Base-by-base conservation (phyloP, 2,797 vertebrate species). In the Periophthalmus magnuspinnatus region DNA sequence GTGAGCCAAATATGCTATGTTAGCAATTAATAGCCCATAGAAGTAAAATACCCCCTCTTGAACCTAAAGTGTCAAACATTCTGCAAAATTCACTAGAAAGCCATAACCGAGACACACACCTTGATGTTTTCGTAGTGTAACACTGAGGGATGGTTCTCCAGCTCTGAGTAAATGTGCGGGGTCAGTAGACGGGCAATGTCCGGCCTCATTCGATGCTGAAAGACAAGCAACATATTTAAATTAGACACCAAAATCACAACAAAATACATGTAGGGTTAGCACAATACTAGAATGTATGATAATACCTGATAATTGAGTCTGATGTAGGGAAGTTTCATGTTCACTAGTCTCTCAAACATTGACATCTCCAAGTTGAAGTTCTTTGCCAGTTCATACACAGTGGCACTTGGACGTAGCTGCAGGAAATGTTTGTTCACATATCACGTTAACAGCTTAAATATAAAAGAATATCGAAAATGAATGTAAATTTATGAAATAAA, bases 301-400 rank as follows among this genome's bases (percentile, higher is more conserved):
- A 48, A 64, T 72, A 99, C 97, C 95, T 99, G 97, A 81, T 96
- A 96, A 91, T 95, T 94, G 64, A 99, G 95, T 76, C 94, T 91
- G 69, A 96, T 95, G 78, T 86, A 98, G 7, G 96, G 96, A 71
- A 97, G 89, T 38, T 91, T 78, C 33, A 95, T 92, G 67, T 90
- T 94, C 83, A 99, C 93, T 66, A 98, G 94, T 48, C 96, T 94
- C 86, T 99, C 97, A 91, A 99, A 99, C 91, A 98, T 95, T 52
- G 97, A 99, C 63, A 97, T 93, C 84, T 98, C 97, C 47, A 99
- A 91, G 85, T 92, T 92, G 91, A 95, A 97, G 88, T 96, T 96
- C 90, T 93, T 97, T 58, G 96, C 97, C 60, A 98, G 93, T 17
- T 98, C 96, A 69, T 95, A 98, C 0, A 98, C 96, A 0, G 97